Percentiles rank a stretch among this genome's conserved stretches.
Evolutionary conservation across 2,113 vertebrate species (phyloP).

Genomic region (Fregata magnificens): DNA sequence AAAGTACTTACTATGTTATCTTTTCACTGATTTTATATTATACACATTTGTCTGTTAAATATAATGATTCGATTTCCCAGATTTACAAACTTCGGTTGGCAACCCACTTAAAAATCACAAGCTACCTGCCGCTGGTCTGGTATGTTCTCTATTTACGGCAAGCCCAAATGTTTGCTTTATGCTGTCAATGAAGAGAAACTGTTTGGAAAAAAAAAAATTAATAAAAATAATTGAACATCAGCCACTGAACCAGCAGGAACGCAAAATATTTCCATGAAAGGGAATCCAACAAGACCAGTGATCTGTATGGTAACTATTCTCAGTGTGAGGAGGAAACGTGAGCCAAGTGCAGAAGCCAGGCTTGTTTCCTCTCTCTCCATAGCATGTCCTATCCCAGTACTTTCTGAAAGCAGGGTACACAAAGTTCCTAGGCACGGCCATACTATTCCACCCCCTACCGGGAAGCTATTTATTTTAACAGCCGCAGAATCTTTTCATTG

Average conservation of each 20-base stretch:
- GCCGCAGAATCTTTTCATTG: conserved; percentile 29
- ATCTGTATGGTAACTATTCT: conserved; percentile 46
- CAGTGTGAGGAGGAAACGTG: conserved; percentile 32
- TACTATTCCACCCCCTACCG: conserved; percentile 6
- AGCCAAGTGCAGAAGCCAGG: conserved; percentile 53
- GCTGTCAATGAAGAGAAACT: conserved; percentile 3
- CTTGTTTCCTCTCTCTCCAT: conserved; percentile 26
- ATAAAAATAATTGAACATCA: conserved; percentile 37
- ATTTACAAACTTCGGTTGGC: conserved; percentile 24
- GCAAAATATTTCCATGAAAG: conserved; percentile 54
- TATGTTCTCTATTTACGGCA: conserved; percentile 40
- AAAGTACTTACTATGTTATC: conserved; percentile 62
- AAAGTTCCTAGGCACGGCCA: neutral
- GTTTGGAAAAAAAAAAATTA: neutral
- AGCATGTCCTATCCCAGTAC: neutral
- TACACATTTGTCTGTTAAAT: conserved; percentile 55
- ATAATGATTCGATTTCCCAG: conserved; percentile 12
- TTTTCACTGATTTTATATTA: conserved; percentile 61
- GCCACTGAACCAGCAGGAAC: conserved; percentile 31
- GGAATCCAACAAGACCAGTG: neutral
- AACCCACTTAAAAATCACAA: conserved; percentile 18
- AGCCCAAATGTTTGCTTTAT: conserved; percentile 46
- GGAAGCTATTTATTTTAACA: conserved; percentile 59
- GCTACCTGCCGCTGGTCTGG: conserved; percentile 22
- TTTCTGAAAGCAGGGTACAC: conserved; percentile 45